Conservation (phyloP, 1,140 invertebrate genomes). For the Lerema accius region DNA sequence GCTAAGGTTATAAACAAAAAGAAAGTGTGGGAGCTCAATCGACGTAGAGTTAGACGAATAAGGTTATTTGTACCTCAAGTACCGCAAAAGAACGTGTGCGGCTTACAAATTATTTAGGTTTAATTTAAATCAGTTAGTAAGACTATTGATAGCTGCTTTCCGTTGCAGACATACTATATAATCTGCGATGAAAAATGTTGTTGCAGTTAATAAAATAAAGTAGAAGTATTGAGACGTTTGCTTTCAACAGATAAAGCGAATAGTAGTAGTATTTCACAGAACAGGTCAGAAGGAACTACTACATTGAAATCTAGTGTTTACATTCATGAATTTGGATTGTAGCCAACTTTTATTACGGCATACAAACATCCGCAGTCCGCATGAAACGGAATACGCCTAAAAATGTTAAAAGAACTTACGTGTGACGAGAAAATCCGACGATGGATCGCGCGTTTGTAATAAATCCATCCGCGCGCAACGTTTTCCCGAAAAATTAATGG, state of each 20-base stretch:
- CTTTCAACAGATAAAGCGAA: constrained; percentile 6
- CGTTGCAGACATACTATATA: neutral
- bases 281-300: constrained; percentile 18
- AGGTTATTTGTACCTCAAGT: neutral
- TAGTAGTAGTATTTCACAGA: neutral
- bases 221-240: neutral
- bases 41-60: neutral
- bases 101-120: constrained; percentile 8
- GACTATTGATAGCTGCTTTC: too few species aligned
- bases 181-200: too few species aligned
- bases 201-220: neutral
- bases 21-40: neutral
- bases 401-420: constrained; percentile 30
- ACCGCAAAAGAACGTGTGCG: neutral
- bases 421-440: constrained; percentile 28
- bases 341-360: constrained; percentile 30
- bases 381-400: constrained; percentile 30
- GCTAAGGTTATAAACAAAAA: neutral
- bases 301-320: constrained; percentile 22
- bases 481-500: constrained; percentile 19
- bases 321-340: constrained; percentile 17
- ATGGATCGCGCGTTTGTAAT: constrained; percentile 27
- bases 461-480: constrained; percentile 27
- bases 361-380: constrained; percentile 31
- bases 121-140: neutral